Evolutionary conservation across 2,113 vertebrate species (phyloP).

Genomic region (Serilophus lunatus): DNA sequence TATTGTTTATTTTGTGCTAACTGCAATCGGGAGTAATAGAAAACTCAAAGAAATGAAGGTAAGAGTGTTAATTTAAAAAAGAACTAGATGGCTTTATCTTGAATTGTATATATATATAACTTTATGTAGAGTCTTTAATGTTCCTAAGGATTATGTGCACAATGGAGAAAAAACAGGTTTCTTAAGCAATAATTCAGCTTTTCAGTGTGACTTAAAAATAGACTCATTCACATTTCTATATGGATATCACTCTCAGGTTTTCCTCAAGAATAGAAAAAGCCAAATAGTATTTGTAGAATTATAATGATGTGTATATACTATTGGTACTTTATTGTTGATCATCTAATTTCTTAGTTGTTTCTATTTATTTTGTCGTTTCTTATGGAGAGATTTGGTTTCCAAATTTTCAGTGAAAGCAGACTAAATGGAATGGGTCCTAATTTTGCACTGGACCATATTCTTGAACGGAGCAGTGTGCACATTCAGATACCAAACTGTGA

Average conservation of each 20-base stretch:
- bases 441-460: neutral
- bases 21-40: neutral
- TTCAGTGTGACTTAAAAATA: neutral
- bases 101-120: neutral
- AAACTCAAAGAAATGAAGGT: neutral
- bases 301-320: neutral
- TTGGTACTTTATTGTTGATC: neutral
- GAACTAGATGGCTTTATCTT: neutral
- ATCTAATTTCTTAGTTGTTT: neutral
- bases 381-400: neutral
- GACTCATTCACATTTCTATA: neutral
- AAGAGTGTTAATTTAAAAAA: neutral
- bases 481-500: neutral
- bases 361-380: neutral
- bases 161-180: neutral
- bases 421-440: neutral
- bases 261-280: neutral
- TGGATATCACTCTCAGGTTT: neutral
- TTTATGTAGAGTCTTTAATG: neutral
- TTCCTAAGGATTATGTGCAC: neutral
- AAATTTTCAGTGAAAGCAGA: neutral
- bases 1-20: constrained; percentile 1
- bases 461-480: neutral
- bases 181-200: neutral
- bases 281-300: neutral